These are phyloP conservation scores for Stenotaenia linearis DNA, from an alignment of 2,888 invertebrate species.

Conservation along the genomic window DNA sequence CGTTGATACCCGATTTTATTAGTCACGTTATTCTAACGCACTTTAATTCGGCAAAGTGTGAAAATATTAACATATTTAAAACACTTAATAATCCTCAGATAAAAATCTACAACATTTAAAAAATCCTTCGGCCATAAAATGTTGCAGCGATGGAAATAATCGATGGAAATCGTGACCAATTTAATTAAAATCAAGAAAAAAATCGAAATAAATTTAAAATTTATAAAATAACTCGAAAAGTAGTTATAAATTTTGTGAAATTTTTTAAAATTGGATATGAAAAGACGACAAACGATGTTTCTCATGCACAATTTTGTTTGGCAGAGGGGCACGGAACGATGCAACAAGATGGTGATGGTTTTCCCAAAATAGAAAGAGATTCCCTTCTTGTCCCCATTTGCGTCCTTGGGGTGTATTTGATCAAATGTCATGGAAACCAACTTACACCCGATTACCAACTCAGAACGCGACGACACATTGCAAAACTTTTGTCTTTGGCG, in stretches of 20 bases:
- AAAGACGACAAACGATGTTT: too few relatives aligned
- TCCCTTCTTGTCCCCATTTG: slow-evolving; percentile 26
- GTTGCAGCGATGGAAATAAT: neutral
- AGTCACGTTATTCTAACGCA: neutral
- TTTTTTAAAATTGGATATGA: too few relatives aligned
- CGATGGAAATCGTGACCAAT: neutral
- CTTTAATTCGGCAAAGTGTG: neutral
- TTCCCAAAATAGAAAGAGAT: slow-evolving; percentile 12
- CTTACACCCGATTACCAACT: slow-evolving; percentile 26
- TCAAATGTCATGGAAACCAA: slow-evolving; percentile 22
- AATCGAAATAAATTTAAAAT: neutral
- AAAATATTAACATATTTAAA: neutral
- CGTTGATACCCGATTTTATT: neutral
- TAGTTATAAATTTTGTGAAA: too few relatives aligned
- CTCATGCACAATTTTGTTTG: slow-evolving; percentile 17
- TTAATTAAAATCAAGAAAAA: neutral
- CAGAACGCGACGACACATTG: slow-evolving; percentile 12
- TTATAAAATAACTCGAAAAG: too few relatives aligned
- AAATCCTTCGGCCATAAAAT: neutral
- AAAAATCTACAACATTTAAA: neutral
- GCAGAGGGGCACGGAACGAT: neutral
- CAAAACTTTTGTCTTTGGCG: slow-evolving; percentile 26
- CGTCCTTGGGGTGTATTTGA: slow-evolving; percentile 24
- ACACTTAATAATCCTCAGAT: neutral
- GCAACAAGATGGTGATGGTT: slow-evolving; percentile 17